Evolutionary conservation across 1,140 invertebrate genomes (phyloP), one percentile per base, ranked within the genome.

Genomic region (Mycetomoellerius zeteki): DNA sequence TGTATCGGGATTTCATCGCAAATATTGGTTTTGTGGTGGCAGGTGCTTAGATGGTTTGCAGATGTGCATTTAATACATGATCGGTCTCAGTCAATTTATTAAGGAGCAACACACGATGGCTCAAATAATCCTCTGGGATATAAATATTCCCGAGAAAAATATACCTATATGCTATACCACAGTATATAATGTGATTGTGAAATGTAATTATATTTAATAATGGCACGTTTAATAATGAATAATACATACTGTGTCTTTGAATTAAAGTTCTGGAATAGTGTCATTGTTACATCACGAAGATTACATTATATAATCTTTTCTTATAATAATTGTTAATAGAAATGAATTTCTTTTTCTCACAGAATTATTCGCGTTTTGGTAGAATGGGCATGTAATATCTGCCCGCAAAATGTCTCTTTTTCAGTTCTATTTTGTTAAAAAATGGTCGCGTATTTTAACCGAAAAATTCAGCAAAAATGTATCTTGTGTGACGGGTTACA

Each of bases 1-100:
- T 71, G 77, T 82, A 86, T 81, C 85, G 77, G 76, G 65, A 69
- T 86, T 86, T 86, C 65, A 71, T 86, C 67, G 65, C 77, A 82
- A 86, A 82, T 86, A 86, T 86, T 86, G 77, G 77, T 71, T 80
- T 71, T 86, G 77, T 16, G 65, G 85, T 47, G 77, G 54, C 77
- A 52, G 43, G 54, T 62, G 77, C 37, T 62, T 58, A 50, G 54
- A 24, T 50, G 47, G 85, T 82, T 86, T 71, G 67, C 77, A 69
- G 27, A 82, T 71, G 65, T 54, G 33, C 52, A 37, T 73, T 78
- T 82, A 86, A 86, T 65, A 82, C 54, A 67, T 58, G 54, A 72
- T 82, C 84, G 84, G 12, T 14, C 5, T n/a, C 24, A 27, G 7
- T 75, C 80, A 75, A 84, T 75, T 84, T 84, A 84, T 75, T 58